A percentile compares a stretch with the other conserved stretches of the same genome.
These are phyloP conservation scores for Merops nubicus DNA, from an alignment of 2,113 vertebrate species.

Conservation along the genomic window DNA sequence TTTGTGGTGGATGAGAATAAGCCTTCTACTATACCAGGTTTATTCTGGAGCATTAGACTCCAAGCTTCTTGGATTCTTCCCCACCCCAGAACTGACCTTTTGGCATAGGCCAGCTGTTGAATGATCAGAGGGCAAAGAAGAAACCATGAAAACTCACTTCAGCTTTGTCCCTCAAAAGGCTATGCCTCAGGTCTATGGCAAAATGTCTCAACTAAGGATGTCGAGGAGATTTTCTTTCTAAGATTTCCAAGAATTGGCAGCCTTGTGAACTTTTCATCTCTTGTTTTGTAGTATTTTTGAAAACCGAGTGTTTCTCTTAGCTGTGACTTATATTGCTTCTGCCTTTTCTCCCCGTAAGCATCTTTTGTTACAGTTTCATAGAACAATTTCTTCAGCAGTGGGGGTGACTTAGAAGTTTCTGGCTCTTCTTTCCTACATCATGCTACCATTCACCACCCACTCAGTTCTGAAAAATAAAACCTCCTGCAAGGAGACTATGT, in stretches of 20 bases:
- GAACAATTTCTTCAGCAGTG: background rate
- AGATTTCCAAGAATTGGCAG: background rate
- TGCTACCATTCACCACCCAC: background rate
- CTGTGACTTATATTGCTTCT: background rate
- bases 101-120: background rate
- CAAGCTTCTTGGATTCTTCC: background rate
- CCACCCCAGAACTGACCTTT: background rate
- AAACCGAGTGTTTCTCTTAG: background rate
- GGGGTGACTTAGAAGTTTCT: background rate
- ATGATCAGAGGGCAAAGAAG: background rate
- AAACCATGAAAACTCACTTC: background rate
- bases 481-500: accelerated
- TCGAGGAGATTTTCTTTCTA: background rate
- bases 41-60: background rate
- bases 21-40: background rate
- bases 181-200: background rate
- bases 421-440: background rate
- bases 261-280: background rate
- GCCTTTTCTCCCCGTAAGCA: background rate
- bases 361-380: background rate
- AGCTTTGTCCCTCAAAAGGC: background rate
- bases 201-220: background rate
- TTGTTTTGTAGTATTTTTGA: background rate
- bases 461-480: background rate
- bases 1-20: background rate